Evolutionary conservation across 2,888 invertebrate genomes (phyloP).

Genomic region (Pinctada fucata): DNA sequence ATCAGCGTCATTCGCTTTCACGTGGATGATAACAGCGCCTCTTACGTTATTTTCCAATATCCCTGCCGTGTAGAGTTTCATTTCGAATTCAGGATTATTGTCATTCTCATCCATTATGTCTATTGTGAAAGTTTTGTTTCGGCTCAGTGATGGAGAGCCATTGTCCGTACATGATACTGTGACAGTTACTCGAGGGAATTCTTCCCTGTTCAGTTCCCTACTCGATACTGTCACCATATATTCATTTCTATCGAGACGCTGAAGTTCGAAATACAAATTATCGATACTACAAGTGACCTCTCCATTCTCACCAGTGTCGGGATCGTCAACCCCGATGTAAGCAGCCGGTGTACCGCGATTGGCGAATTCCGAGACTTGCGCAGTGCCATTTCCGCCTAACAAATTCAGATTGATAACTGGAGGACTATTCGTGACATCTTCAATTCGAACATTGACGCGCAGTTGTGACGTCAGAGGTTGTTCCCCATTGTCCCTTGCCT

Average conservation of each 20-base stretch:
- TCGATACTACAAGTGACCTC: constrained; percentile 51
- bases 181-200: constrained; percentile 38
- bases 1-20: constrained; percentile 52
- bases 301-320: constrained; percentile 60
- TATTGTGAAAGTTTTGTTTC: constrained; percentile 48
- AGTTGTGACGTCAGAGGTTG: constrained; percentile 54
- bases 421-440: constrained; percentile 93
- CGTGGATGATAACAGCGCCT: constrained; percentile 50
- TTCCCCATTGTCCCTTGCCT: constrained; percentile 51
- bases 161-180: constrained; percentile 51
- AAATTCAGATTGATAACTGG: constrained; percentile 80
- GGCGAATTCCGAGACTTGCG: constrained; percentile 55
- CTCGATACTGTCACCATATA: constrained; percentile 53
- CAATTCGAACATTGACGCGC: constrained; percentile 79
- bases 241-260: constrained; percentile 49
- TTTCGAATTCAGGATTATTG: constrained; percentile 87
- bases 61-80: constrained; percentile 75
- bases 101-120: constrained; percentile 90
- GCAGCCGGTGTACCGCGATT: constrained; percentile 58
- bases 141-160: constrained; percentile 50
- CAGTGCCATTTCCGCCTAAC: constrained; percentile 38
- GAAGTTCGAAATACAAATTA: constrained; percentile 47
- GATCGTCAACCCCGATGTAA: constrained; percentile 53
- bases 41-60: constrained; percentile 55
- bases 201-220: constrained; percentile 51